These are phyloP conservation scores for Octomys mimax DNA, from an alignment of 2,797 vertebrate species.

Conservation along the genomic window DNA sequence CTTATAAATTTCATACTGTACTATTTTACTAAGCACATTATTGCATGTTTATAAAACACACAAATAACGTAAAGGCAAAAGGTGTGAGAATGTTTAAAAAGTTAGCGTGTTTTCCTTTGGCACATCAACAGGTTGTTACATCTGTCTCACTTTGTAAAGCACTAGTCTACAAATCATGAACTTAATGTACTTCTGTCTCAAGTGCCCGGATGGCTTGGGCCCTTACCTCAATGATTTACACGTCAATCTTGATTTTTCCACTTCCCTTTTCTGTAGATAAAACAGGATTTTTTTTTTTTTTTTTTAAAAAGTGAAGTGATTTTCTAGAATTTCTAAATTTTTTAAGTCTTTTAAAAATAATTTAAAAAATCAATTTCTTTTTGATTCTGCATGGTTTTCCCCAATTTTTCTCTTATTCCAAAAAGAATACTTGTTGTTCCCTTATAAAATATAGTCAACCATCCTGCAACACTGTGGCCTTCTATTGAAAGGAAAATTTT, in stretches of 20 bases:
- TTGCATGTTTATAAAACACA: neutral
- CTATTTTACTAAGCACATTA: neutral
- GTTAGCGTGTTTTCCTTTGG: neutral
- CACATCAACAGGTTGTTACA: accelerated
- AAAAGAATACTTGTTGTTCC: neutral
- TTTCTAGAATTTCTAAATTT: conserved; percentile 58
- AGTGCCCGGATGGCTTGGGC: neutral
- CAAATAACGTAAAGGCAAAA: neutral
- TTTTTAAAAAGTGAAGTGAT: conserved; percentile 31
- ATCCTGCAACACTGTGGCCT: neutral
- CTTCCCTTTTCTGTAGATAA: neutral
- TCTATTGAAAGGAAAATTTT: conserved; percentile 47
- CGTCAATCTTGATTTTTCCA: neutral
- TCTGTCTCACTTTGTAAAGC: neutral
- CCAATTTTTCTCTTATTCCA: conserved; percentile 34
- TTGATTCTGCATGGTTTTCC: conserved; percentile 49
- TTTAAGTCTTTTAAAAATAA: neutral
- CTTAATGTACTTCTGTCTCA: neutral
- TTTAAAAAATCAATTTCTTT: conserved; percentile 47
- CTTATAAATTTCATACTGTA: neutral
- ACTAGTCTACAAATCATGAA: neutral
- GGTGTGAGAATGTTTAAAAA: neutral
- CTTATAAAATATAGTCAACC: conserved; percentile 41
- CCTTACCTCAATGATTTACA: neutral
- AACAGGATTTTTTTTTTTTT: neutral